Percentiles rank a stretch among this genome's conserved stretches.
These are phyloP conservation scores for Cotesia vestalis DNA, from an alignment of 1,140 invertebrate genomes.

Conservation along the genomic window DNA sequence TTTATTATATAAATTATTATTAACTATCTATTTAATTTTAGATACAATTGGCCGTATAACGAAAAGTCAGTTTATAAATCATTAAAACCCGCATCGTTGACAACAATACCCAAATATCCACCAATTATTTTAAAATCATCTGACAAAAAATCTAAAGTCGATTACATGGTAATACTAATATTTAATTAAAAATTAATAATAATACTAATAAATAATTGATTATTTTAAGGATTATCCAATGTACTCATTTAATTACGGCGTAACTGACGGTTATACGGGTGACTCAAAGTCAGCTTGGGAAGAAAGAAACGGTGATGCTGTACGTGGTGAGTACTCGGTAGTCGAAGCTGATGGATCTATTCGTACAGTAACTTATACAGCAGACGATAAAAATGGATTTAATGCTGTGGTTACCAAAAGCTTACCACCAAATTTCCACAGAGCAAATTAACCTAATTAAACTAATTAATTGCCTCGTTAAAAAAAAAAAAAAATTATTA, in stretches of 20 bases:
- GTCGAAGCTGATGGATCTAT: slow-evolving; percentile 70
- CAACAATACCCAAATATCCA: too few species aligned
- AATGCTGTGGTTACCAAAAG: slow-evolving; percentile 57
- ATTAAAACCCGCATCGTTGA: too few species aligned
- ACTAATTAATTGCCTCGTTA: slow-evolving; percentile 24
- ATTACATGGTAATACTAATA: slow-evolving; percentile 12
- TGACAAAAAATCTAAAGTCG: too few species aligned
- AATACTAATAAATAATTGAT: slow-evolving; percentile 18
- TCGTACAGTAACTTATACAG: slow-evolving; percentile 74
- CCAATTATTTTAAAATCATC: too few species aligned
- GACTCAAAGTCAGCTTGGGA: slow-evolving; percentile 67
- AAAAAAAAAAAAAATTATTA: slow-evolving; percentile 27
- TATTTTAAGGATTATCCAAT: slow-evolving; percentile 62
- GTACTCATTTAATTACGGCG: slow-evolving; percentile 70
- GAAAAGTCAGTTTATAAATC: too few species aligned
- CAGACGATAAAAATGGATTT: slow-evolving; percentile 76
- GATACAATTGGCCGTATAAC: too few species aligned
- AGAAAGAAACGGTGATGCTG: slow-evolving; percentile 69
- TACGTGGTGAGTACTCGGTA: slow-evolving; percentile 70
- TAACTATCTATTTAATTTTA: too few species aligned
- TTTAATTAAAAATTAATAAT: not conserved
- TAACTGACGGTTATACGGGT: slow-evolving; percentile 67
- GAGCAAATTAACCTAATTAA: not conserved
- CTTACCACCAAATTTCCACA: slow-evolving; percentile 41
- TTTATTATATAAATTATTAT: too few species aligned